These are phyloP conservation scores for Terrapene triunguis DNA, from an alignment of 2,113 vertebrate genomes.

Conservation along the genomic window DNA sequence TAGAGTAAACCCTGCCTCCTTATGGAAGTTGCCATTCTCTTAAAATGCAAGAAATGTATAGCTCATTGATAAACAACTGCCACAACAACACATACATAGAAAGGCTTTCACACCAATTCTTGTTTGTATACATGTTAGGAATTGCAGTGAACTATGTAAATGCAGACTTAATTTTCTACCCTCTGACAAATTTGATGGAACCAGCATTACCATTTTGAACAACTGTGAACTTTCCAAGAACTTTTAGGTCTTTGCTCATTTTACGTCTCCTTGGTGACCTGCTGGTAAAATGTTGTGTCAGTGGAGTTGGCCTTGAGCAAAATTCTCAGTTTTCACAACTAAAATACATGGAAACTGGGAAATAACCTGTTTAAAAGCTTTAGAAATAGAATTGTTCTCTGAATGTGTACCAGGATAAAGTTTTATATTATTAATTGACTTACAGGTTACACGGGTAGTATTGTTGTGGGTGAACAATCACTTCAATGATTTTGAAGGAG, in stretches of 20 bases:
- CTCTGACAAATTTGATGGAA: not conserved
- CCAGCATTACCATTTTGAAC: not conserved
- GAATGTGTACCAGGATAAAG: not conserved
- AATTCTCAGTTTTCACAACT: not conserved
- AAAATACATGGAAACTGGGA: not conserved
- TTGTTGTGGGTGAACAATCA: constrained; percentile 99
- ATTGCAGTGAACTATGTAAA: not conserved
- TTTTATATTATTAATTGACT: constrained; percentile 36
- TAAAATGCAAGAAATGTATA: not conserved
- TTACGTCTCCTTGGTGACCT: not conserved
- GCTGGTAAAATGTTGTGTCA: not conserved
- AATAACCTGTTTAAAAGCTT: not conserved
- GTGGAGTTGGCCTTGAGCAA: not conserved
- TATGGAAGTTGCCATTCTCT: not conserved
- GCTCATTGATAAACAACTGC: not conserved
- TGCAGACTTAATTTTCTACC: not conserved
- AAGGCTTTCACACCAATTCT: not conserved
- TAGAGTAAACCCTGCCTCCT: not conserved
- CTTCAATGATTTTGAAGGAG: constrained; percentile 99
- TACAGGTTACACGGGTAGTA: constrained; percentile 99
- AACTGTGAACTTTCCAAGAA: not conserved
- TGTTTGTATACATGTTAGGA: not conserved
- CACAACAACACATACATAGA: not conserved
- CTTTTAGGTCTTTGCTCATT: not conserved
- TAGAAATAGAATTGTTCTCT: not conserved